Evolutionary conservation across 2,113 vertebrate genomes (phyloP).

Genomic region (Cheilinus undulatus): DNA sequence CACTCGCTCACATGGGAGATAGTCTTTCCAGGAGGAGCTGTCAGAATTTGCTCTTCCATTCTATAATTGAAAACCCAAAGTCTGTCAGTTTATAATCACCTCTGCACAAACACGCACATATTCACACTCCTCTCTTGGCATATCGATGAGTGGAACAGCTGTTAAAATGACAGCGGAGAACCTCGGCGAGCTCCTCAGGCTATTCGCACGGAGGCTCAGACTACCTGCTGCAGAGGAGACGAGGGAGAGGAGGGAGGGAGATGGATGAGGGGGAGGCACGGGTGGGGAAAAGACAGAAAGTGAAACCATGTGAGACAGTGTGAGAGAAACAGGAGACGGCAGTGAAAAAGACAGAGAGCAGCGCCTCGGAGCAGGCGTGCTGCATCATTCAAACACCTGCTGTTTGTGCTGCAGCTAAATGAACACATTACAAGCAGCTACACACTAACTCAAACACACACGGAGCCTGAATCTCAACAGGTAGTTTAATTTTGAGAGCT

Average conservation of each 20-base stretch:
- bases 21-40: not conserved
- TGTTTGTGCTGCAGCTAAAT: conserved; percentile 61
- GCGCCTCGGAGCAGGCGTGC: conserved; percentile 35
- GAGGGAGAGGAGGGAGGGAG: not conserved
- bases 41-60: conserved; percentile 26
- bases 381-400: conserved; percentile 62
- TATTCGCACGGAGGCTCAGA: conserved; percentile 10
- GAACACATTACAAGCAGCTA: conserved; percentile 49
- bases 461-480: conserved; percentile 36
- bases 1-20: not conserved
- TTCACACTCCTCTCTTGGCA: conserved; percentile 35
- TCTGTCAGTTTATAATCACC: conserved; percentile 45
- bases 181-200: conserved; percentile 50
- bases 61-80: conserved; percentile 51
- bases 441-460: not conserved
- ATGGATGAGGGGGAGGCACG: not conserved
- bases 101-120: conserved; percentile 13
- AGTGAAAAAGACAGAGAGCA: conserved; percentile 7
- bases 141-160: conserved; percentile 60
- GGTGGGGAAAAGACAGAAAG: conserved; percentile 14
- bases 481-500: conserved; percentile 19
- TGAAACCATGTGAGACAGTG: conserved; percentile 29
- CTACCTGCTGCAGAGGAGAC: conserved; percentile 60
- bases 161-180: conserved; percentile 54
- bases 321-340: conserved; percentile 27